phyloP scores from a whole-genome alignment of 2,113 vertebrate genomes.

The Micromys minutus region DNA sequence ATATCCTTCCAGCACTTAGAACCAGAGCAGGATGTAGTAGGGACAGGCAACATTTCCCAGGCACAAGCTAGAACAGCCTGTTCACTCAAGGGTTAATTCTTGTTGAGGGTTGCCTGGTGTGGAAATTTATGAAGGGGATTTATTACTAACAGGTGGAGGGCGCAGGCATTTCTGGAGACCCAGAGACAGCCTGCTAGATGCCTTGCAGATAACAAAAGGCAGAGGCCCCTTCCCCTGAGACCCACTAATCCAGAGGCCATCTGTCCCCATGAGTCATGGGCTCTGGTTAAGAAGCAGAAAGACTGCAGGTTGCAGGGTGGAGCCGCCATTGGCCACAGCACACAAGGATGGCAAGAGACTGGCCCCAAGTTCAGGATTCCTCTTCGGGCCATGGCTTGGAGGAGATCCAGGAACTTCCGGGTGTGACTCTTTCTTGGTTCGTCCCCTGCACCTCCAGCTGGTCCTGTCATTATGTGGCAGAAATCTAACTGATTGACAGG shows the following conservation, averaged over 20 bases:
- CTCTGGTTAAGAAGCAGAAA: neutral
- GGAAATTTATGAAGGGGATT: neutral
- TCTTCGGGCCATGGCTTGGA: neutral
- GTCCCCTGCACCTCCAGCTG: neutral
- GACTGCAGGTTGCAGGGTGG: fast-evolving
- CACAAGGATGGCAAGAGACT: neutral
- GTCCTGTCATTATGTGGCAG: neutral
- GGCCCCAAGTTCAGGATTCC: neutral
- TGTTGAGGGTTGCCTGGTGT: fast-evolving
- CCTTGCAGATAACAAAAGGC: neutral
- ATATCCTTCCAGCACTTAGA: no score
- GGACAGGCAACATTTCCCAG: fast-evolving
- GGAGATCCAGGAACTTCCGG: neutral
- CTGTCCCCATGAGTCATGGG: fast-evolving
- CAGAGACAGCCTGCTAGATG: neutral
- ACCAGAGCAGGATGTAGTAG: fast-evolving
- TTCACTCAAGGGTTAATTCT: neutral
- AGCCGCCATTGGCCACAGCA: neutral
- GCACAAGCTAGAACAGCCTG: neutral
- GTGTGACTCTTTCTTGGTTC: neutral
- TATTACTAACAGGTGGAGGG: neutral
- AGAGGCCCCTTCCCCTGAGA: neutral
- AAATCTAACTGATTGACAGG: neutral
- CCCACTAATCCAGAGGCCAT: slow-evolving; percentile 3
- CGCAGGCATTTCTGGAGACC: fast-evolving